Percentiles rank a stretch among this genome's conserved stretches.
Evolutionary conservation across 1,140 invertebrate species (phyloP).

Genomic region (Gryon sp.): DNA sequence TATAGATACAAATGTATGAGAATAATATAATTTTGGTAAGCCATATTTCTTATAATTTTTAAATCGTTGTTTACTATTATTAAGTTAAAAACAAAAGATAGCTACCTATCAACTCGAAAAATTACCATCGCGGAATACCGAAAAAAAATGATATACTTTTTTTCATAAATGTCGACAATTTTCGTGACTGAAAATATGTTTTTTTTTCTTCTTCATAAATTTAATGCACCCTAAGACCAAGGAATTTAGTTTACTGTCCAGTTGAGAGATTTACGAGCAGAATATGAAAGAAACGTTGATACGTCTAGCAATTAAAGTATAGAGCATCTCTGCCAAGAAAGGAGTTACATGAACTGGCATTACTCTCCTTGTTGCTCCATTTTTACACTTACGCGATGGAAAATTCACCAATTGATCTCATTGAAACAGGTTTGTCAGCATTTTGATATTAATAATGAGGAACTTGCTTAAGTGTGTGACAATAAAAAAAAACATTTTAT

Average conservation of each 20-base stretch:
- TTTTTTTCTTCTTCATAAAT: constrained; percentile 6
- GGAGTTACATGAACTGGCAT: constrained; percentile 50
- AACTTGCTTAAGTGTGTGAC: not conserved
- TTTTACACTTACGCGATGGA: constrained; percentile 30
- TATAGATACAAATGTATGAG: too few relatives aligned
- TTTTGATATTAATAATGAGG: constrained; percentile 14
- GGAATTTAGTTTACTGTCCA: constrained; percentile 34
- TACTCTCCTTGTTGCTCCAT: constrained; percentile 22
- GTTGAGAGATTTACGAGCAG: constrained; percentile 40
- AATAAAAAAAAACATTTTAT: not conserved
- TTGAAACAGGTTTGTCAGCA: constrained; percentile 45
- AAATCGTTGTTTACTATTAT: too few relatives aligned
- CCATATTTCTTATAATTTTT: too few relatives aligned
- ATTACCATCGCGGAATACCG: too few relatives aligned
- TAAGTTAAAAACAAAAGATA: too few relatives aligned
- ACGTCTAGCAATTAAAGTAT: constrained; percentile 53
- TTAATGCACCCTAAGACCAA: not conserved
- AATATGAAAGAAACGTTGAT: constrained; percentile 35
- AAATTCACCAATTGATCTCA: constrained; percentile 25
- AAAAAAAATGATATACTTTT: too few relatives aligned
- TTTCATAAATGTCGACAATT: constrained; percentile 3
- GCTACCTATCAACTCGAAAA: too few relatives aligned
- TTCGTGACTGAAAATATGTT: not conserved
- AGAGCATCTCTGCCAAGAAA: constrained; percentile 39
- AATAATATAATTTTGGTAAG: too few relatives aligned